A percentile compares a stretch with the other conserved stretches of the same genome.
These are phyloP conservation scores for Zoroaster sp. DNA, from an alignment of 53 echinoderm and acorn worm genomes.

Conservation along the genomic window DNA sequence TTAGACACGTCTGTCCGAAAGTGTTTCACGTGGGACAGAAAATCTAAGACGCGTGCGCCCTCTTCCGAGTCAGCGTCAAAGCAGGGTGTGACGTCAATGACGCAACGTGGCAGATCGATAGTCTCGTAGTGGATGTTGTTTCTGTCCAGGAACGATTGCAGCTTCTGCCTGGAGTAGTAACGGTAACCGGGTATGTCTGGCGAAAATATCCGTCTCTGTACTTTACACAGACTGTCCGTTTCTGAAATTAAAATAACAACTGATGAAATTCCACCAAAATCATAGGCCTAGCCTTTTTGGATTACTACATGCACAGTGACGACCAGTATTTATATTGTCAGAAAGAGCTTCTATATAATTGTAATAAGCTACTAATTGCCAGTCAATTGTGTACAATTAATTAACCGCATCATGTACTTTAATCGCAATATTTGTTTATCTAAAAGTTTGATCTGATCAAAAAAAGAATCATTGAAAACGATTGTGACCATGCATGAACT, in stretches of 20 bases:
- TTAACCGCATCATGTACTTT: too few relatives aligned
- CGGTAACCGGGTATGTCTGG: constrained; percentile 34
- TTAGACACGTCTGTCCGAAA: not conserved
- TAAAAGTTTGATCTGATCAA: too few relatives aligned
- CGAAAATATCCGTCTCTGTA: constrained; percentile 17
- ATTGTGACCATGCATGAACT: too few relatives aligned
- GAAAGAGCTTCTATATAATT: too few relatives aligned
- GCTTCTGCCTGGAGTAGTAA: constrained; percentile 33
- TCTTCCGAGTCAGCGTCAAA: constrained; percentile 28
- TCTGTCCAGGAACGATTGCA: not conserved
- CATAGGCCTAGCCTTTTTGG: not conserved
- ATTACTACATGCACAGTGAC: too few relatives aligned
- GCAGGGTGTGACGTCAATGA: constrained; percentile 43
- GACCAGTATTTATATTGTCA: too few relatives aligned
- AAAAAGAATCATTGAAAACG: too few relatives aligned
- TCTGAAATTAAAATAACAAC: not conserved
- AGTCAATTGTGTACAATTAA: too few relatives aligned
- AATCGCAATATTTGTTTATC: too few relatives aligned
- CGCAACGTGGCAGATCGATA: not conserved
- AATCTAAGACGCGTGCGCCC: constrained; percentile 26
- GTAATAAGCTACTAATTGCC: too few relatives aligned
- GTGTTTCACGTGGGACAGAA: constrained; percentile 21
- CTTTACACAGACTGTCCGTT: constrained; percentile 14
- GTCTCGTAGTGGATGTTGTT: constrained; percentile 7
- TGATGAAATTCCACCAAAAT: not conserved